These are phyloP conservation scores for Neolamprologus longior DNA, from an alignment of 2,113 vertebrate genomes.

Conservation along the genomic window DNA sequence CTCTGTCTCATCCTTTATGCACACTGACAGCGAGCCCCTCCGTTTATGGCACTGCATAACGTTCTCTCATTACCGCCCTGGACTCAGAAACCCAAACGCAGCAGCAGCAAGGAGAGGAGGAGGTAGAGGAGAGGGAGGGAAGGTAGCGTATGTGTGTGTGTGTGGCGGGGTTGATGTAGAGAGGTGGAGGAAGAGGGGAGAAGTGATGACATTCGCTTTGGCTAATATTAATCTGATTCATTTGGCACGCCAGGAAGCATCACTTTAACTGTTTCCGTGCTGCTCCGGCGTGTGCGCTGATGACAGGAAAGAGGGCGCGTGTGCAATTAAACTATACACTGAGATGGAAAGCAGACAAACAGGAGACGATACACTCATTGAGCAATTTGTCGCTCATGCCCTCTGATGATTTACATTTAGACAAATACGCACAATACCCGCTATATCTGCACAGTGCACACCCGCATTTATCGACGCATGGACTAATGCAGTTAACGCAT, in stretches of 20 bases:
- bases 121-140: conserved; percentile 22
- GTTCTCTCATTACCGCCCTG: conserved; percentile 89
- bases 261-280: conserved; percentile 74
- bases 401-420: background rate
- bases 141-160: conserved; percentile 1
- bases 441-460: background rate
- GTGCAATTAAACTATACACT: background rate
- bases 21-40: conserved; percentile 86
- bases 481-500: background rate
- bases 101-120: conserved; percentile 71
- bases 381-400: background rate
- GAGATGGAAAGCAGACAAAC: background rate
- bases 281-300: background rate
- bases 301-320: background rate
- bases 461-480: background rate
- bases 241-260: conserved; percentile 76
- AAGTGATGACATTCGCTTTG: conserved; percentile 86
- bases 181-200: conserved; percentile 61
- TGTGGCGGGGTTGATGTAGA: background rate
- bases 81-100: conserved; percentile 79
- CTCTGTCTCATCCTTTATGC: conserved; percentile 91
- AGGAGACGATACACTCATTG: background rate
- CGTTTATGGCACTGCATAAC: conserved; percentile 92
- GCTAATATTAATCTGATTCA: conserved; percentile 92
- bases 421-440: background rate